These are phyloP conservation scores for Ectemnius continuus DNA, from an alignment of 2,888 invertebrate species.

Conservation along the genomic window DNA sequence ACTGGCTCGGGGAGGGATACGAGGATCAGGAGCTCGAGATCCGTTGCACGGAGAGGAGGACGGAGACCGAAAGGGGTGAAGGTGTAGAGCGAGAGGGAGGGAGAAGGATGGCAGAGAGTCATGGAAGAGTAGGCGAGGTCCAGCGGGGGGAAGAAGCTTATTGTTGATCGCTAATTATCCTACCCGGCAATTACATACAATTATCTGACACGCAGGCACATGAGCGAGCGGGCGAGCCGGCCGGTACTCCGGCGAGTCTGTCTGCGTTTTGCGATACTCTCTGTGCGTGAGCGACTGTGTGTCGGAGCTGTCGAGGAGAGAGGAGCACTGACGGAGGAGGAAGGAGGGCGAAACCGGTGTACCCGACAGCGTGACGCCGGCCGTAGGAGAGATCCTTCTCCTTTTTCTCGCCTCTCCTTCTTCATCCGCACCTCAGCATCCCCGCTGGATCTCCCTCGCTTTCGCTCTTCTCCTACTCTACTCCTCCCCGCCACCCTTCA, in stretches of 20 bases:
- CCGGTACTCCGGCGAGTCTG: conserved; percentile 34
- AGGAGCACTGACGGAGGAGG: conserved; percentile 40
- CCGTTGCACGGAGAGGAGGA: background rate
- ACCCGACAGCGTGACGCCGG: conserved; percentile 77
- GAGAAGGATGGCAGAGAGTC: conserved; percentile 13
- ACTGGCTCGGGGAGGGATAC: conserved; percentile 16
- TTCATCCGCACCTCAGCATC: conserved; percentile 28
- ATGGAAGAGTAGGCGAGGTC: background rate
- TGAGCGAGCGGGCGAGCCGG: conserved; percentile 28
- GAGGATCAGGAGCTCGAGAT: conserved; percentile 13
- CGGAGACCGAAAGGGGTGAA: background rate
- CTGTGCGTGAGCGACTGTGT: conserved; percentile 13
- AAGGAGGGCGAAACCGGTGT: conserved; percentile 76
- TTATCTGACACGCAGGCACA: conserved; percentile 74
- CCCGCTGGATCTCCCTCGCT: conserved; percentile 17
- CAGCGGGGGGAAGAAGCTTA: conserved; percentile 61
- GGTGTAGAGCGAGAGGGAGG: conserved; percentile 27
- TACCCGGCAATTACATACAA: conserved; percentile 73
- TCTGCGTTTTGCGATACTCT: conserved; percentile 57
- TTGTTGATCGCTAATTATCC: conserved; percentile 77
- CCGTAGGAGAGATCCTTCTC: conserved; percentile 61
- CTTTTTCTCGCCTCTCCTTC: conserved; percentile 58
- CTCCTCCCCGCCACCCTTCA: too few relatives aligned
- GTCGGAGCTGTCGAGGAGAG: conserved; percentile 35
- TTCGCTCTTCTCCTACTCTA: conserved; percentile 3